Percentiles rank a stretch among this genome's conserved stretches.
These are phyloP conservation scores for Drosophila dives DNA, from an alignment of 2,888 invertebrate species.

Conservation along the genomic window DNA sequence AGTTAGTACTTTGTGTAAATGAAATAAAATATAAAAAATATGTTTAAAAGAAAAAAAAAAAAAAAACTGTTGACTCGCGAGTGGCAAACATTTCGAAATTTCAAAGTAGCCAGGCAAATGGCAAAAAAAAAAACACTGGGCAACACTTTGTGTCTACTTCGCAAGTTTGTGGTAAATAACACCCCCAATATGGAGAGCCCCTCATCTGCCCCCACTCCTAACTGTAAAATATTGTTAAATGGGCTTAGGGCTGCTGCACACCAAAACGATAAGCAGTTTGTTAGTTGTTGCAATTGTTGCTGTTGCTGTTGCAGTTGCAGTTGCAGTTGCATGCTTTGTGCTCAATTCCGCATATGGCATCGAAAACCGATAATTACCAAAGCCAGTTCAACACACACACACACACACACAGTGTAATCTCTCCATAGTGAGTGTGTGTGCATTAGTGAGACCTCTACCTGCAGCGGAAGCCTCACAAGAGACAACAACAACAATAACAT, in stretches of 20 bases:
- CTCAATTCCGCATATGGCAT: conserved; percentile 78
- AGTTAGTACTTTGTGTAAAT: conserved; percentile 61
- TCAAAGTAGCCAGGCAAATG: conserved; percentile 16
- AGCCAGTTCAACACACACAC: conserved; percentile 37
- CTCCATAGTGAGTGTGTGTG: conserved; percentile 10
- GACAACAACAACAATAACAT: conserved; percentile 51
- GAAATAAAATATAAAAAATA: conserved; percentile 20
- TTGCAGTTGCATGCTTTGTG: conserved; percentile 52
- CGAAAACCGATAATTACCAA: conserved; percentile 81
- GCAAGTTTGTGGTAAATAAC: conserved; percentile 71
- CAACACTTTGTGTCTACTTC: conserved; percentile 70
- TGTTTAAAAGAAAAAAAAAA: not conserved
- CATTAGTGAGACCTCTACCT: conserved; percentile 61
- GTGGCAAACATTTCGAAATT: conserved; percentile 51
- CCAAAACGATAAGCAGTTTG: conserved; percentile 28
- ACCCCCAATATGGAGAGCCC: conserved; percentile 19
- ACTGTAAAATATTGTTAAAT: conserved; percentile 32
- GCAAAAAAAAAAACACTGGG: conserved; percentile 4
- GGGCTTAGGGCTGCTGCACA: conserved; percentile 63
- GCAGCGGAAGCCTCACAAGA: conserved; percentile 76
- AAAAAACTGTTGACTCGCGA: conserved; percentile 47
- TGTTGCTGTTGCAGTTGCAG: conserved; percentile 26
- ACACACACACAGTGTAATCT: conserved; percentile 40
- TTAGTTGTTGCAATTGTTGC: conserved; percentile 17
- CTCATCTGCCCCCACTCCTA: not conserved